phyloP scores from a whole-genome alignment of 2,797 vertebrate genomes.

The Hybognathus amarus region DNA sequence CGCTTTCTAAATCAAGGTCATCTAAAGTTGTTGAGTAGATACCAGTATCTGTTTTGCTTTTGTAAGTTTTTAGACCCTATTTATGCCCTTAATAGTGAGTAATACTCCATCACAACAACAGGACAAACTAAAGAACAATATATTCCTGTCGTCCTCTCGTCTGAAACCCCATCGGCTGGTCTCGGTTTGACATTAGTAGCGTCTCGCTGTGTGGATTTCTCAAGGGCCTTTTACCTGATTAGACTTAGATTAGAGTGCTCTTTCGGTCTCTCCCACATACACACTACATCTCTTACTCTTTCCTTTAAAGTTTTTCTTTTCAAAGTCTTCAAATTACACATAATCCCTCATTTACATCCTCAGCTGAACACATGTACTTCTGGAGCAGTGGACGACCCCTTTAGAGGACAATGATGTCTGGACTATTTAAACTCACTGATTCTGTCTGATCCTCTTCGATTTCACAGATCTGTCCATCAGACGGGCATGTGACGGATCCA shows the following conservation, averaged over 20 bases:
- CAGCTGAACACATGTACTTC: neutral
- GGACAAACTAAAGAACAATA: neutral
- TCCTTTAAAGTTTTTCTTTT: neutral
- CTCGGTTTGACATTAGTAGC: constrained; percentile 13
- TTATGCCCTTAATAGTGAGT: neutral
- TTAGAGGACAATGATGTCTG: constrained; percentile 6
- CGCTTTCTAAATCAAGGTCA: neutral
- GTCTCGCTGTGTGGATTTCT: constrained; percentile 42
- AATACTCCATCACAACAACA: neutral
- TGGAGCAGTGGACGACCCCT: neutral
- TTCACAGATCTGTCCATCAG: constrained; percentile 1
- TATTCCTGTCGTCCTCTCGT: constrained; percentile 5
- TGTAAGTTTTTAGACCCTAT: neutral
- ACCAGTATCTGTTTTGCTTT: neutral
- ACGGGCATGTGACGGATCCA: neutral
- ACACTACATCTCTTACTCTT: neutral
- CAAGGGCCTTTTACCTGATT: constrained; percentile 60
- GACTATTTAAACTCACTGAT: constrained; percentile 5
- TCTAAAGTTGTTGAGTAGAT: neutral
- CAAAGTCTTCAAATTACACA: constrained; percentile 3
- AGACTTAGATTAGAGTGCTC: constrained; percentile 49
- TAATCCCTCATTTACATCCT: constrained; percentile 16
- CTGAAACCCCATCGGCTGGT: neutral
- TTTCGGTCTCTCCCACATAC: neutral
- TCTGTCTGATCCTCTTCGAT: neutral